Conservation (phyloP, 1,140 invertebrate species). For the Teleopsis dalmanni region DNA sequence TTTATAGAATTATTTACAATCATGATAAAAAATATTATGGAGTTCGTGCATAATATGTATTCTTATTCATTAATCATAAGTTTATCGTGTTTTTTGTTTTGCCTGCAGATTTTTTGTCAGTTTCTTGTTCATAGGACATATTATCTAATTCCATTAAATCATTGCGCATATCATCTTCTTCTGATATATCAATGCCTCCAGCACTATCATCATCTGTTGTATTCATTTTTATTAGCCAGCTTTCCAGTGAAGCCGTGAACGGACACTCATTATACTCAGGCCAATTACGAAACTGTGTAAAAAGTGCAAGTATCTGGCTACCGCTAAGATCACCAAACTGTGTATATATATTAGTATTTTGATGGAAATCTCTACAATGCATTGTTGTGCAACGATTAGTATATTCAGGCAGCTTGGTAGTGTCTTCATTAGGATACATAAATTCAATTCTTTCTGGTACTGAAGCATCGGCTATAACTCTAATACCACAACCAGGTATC, state of each 20-base stretch:
- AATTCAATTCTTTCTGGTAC: constrained; percentile 5
- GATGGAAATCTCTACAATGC: constrained; percentile 35
- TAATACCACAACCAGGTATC: constrained; percentile 55
- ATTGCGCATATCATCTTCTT: constrained; percentile 31
- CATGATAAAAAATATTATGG: no score
- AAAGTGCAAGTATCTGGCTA: constrained; percentile 51
- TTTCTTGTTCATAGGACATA: no score
- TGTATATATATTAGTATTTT: constrained; percentile 55
- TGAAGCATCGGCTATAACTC: constrained; percentile 47
- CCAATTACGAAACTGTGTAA: constrained; percentile 48
- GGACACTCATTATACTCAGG: constrained; percentile 53
- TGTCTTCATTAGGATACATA: constrained; percentile 45
- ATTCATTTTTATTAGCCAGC: constrained; percentile 36
- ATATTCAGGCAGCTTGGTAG: constrained; percentile 27
- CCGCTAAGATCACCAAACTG: constrained; percentile 53
- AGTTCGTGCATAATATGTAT: no score
- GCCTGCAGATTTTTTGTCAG: no score
- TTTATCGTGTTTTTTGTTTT: no score
- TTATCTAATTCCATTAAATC: constrained; percentile 10
- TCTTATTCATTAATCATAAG: no score
- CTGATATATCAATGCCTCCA: constrained; percentile 23
- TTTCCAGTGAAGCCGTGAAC: constrained; percentile 51
- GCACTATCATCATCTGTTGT: constrained; percentile 27
- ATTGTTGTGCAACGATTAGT: constrained; percentile 26
- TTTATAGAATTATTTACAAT: no score